Evolutionary conservation across 2,797 vertebrate genomes (phyloP), one percentile per base, ranked within the genome.

Genomic region (Lacerta bilineata): DNA sequence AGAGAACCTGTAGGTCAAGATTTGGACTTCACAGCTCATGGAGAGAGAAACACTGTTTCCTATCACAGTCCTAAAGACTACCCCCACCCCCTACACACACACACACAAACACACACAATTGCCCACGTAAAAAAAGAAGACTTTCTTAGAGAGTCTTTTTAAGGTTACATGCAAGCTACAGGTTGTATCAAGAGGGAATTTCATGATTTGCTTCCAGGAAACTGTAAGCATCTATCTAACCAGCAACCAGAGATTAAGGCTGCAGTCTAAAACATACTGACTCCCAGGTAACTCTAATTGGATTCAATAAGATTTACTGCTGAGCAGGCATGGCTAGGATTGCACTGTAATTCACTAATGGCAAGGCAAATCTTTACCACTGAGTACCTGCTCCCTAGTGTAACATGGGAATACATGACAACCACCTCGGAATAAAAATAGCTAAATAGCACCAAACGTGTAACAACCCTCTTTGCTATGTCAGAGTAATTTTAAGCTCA

Each of bases 401-500:
- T 11, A 64, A 61, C 29, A 71, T 83, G 20, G 36, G 15, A 64
- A 36, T 17, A 39, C 25, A 8, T n/a, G 13, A 17, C 5, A 80
- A 23, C 4, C 9, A 25, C 8, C 41, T 50, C 8, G 11, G 20
- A 55, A 55, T 23, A 72, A 50, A 72, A 72, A 2, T 50, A 33
- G 64, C 64, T 41, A 39, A 77, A 17, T 36, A 68, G n/a, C 23
- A 69, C 41, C 50, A 50, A 72, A 55, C 8, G 39, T 27, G 1
- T 33, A 43, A 50, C 18, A 25, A 13, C 25, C 10, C 71, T 83
- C 43, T 25, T 82, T 68, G 0, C 2, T 39, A 36, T 50, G 25
- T 2, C 23, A 1, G 0, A 5, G 1, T 27, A 0, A 64, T 83
- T 87, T 64, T 50, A 41, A 1, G 39, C 5, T 3, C 39, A 41